Evolutionary conservation across 2,797 vertebrate species (phyloP), one percentile per base, ranked within the genome.

Genomic region (Antennarius maculatus): DNA sequence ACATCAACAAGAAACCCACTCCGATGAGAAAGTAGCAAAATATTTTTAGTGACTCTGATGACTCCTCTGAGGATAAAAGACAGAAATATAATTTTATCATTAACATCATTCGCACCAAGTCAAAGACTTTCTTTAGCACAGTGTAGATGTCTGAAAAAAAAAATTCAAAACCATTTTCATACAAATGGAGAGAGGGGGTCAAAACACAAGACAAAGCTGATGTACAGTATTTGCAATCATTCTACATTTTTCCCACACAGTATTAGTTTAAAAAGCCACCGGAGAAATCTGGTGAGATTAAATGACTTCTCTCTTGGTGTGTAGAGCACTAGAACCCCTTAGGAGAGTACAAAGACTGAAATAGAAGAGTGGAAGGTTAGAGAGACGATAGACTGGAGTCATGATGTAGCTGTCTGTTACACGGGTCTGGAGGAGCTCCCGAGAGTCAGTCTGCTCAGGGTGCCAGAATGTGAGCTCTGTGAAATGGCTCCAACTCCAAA

Each of bases 1-100:
- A 77, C 94, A 98, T 95, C 9, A 96, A 95, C 62, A 98, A 67
- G 0, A 93, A 89, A 0, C 97, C 97, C 41, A 98, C 95, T 1
- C 85, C 88, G 0, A 96, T 94, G 64, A 97, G 90, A 84, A 97
- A 64, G 43, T 96, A 96, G 2, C 96, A 94, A 0, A 92, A 94
- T 69, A 91, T 88, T 71, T 92, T 95, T 76, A 98, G 82, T 0
- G 93, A 93, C 39, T 85, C 70, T 54, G 95, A 97, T 0, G 96
- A 96, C 56, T 91, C 93, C 69, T 98, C 97, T 99, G 85, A 1
- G 77, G 54, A 76, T 37, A 58, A 67, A 16, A 58, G 10, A 68
- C 3, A 1, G 4, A 39, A 6, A 42, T 16, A 16, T 34, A 5
- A 34, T 5, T 8, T 34, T 34, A 34, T 34, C 7, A 8, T 39